Evolutionary conservation across 2,113 vertebrate species (phyloP), one percentile per base, ranked within the genome.

Genomic region (Chaetodon auriga): DNA sequence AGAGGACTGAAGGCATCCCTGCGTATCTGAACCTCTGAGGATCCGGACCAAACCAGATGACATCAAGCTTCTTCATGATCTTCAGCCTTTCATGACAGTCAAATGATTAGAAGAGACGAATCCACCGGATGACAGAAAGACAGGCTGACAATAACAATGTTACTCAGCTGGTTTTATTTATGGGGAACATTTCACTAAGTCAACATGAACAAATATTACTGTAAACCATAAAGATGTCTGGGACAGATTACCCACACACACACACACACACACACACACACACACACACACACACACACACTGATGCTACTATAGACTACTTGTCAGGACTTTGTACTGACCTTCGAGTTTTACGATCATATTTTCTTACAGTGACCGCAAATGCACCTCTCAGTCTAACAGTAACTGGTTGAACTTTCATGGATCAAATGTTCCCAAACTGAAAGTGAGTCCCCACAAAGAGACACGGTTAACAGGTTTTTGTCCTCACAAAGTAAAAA

Each of bases 401-500:
- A 21, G 21, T 6, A 43, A 41, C 1, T 13, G 36, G 21, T 8
- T 15, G 3, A 63, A 5, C 19, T 63, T 63, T 63, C 0, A 16
- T 2, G 55, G 23, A 23, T 55, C 54, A 23, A 2, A 41, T 48
- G 46, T 15, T 15, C 14, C 13, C 13, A 4, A 14, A 48, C 3
- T 62, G 2, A n/a, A 43, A 14, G 10, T 7, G 18, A 13, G 10
- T 43, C 21, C 30, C 16, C 30, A 19, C 18, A 41, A 5, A 15
- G 30, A 16, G 23, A 25, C 25, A 23, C 21, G 6, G 13, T 61
- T 35, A 36, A 61, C 58, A 35, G 3, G 49, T 25, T 2, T 11
- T 12, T 25, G 57, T 69, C 63, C 66, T 62, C 76, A 68, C 54
- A 66, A 16, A 30, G 49, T n/a, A 7, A 60, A 25, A n/a, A 19